These are phyloP conservation scores for Flexamia atlantica DNA, from an alignment of 2,888 invertebrate genomes.

Conservation along the genomic window DNA sequence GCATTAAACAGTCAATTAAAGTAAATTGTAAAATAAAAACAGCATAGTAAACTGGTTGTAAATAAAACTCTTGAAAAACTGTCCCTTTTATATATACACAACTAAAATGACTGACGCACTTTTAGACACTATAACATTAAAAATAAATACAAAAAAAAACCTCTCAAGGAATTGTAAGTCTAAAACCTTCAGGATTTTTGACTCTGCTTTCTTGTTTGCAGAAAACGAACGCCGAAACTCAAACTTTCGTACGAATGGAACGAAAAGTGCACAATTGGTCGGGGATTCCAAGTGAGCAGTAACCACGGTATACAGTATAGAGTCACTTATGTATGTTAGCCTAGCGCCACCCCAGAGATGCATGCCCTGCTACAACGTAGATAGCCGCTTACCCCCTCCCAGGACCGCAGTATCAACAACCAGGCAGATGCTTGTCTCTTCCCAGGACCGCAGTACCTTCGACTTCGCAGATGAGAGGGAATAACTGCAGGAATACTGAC, in stretches of 20 bases:
- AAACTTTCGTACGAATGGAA: conserved; percentile 80
- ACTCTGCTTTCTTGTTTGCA: conserved; percentile 72
- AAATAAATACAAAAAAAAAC: no score
- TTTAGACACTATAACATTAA: no score
- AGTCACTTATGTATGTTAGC: conserved; percentile 57
- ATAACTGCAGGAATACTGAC: no score
- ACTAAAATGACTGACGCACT: no score
- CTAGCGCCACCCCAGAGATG: conserved; percentile 26
- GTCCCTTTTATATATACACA: no score
- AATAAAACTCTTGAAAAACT: no score
- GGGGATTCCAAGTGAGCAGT: conserved; percentile 71
- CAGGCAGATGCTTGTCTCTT: not conserved
- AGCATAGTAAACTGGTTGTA: no score
- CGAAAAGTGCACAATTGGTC: conserved; percentile 75
- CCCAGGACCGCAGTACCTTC: not conserved
- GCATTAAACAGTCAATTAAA: no score
- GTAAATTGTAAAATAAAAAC: no score
- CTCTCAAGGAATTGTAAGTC: not conserved
- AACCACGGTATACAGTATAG: conserved; percentile 27
- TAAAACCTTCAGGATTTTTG: not conserved
- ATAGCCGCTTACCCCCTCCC: not conserved
- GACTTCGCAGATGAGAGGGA: no score
- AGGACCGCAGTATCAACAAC: no score
- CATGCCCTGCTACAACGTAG: conserved; percentile 31
- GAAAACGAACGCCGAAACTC: conserved; percentile 76